phyloP scores from a whole-genome alignment of 2,797 vertebrate species.

The Malacoctenus gilli region DNA sequence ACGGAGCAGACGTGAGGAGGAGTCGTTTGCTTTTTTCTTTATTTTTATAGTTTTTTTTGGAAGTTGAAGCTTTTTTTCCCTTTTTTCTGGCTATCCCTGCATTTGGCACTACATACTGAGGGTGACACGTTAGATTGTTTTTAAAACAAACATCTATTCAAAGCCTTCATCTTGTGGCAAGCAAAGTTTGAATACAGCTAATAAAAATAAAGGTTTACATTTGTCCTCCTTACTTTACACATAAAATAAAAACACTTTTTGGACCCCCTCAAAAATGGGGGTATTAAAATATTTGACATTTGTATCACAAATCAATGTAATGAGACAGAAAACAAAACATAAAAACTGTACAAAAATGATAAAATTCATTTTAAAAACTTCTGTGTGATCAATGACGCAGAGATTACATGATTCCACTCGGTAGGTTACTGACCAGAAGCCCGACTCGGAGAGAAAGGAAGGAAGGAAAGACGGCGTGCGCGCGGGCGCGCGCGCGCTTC shows the following conservation, averaged over 20 bases:
- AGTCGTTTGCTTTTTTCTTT: constrained; percentile 66
- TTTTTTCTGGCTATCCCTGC: constrained; percentile 70
- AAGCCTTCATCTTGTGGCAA: constrained; percentile 88
- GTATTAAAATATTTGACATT: constrained; percentile 99
- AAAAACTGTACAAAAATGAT: constrained; percentile 99
- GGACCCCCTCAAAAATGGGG: constrained; percentile 96
- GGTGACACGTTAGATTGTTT: constrained; percentile 88
- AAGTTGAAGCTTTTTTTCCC: constrained; percentile 55
- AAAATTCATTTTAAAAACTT: constrained; percentile 93
- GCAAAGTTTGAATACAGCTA: constrained; percentile 97
- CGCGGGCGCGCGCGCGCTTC: constrained; percentile 61
- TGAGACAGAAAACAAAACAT: constrained; percentile 84
- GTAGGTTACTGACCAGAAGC: too few relatives aligned
- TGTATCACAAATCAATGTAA: constrained; percentile 97
- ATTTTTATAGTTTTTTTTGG: constrained; percentile 36
- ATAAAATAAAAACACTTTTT: constrained; percentile 92
- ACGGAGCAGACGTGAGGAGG: too few relatives aligned
- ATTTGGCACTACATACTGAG: constrained; percentile 93
- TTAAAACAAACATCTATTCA: constrained; percentile 93
- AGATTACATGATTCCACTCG: too few relatives aligned
- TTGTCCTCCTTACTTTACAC: constrained; percentile 90
- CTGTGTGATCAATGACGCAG: too few relatives aligned
- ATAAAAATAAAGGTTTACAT: constrained; percentile 99
- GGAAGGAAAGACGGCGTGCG: too few relatives aligned
- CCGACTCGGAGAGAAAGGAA: too few relatives aligned